A percentile compares a stretch with the other conserved stretches of the same genome.
These are phyloP conservation scores for Coreius guichenoti DNA, from an alignment of 2,797 vertebrate genomes.

Conservation along the genomic window DNA sequence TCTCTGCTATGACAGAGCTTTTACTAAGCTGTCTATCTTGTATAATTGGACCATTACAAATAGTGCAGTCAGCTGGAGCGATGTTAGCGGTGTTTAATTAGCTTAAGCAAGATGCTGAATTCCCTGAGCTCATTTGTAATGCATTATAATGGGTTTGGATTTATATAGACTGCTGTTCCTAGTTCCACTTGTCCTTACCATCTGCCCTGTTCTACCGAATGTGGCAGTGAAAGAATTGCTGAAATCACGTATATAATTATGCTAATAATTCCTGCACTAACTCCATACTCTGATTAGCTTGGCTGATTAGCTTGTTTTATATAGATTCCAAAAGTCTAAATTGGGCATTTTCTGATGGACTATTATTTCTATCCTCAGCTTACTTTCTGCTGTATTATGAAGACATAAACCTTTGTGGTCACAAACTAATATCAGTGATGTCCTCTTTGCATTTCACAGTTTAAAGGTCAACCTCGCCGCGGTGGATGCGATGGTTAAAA, in stretches of 20 bases:
- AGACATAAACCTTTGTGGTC: too few species aligned
- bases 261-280: slow-evolving; percentile 27
- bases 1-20: slow-evolving; percentile 29
- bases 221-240: slow-evolving; percentile 16
- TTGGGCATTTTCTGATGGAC: background rate
- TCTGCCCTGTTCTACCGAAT: slow-evolving; percentile 18
- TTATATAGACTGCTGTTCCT: slow-evolving; percentile 9
- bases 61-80: slow-evolving; percentile 15
- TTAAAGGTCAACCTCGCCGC: too few species aligned
- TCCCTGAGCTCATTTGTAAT: slow-evolving; percentile 41
- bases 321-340: background rate
- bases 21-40: slow-evolving; percentile 30
- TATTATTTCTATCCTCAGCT: too few species aligned
- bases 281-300: background rate
- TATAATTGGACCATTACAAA: slow-evolving; percentile 39
- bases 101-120: slow-evolving; percentile 34
- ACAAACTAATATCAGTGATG: too few species aligned
- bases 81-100: slow-evolving; percentile 26
- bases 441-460: too few species aligned
- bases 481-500: too few species aligned
- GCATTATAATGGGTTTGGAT: slow-evolving; percentile 48
- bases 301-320: background rate
- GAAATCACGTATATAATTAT: slow-evolving; percentile 32
- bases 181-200: background rate
- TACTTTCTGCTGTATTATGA: too few species aligned